Base-by-base conservation (phyloP, 2,113 vertebrate species). In the Plotosus lineatus region DNA sequence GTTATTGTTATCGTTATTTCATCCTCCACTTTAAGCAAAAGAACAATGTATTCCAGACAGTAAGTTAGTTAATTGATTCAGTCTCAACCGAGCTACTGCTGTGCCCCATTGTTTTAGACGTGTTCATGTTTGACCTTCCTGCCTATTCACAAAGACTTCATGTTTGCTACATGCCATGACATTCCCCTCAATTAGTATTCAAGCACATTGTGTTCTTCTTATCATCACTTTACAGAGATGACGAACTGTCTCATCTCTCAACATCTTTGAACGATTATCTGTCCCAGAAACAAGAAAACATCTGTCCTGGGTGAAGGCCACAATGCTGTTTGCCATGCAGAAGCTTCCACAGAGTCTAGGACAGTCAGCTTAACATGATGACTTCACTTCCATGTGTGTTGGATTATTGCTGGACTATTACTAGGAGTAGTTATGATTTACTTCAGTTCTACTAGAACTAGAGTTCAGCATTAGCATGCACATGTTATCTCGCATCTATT, bases 341-440 rank as follows among this genome's bases (percentile, higher is more conserved):
- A 69, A 72, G 44, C 65, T 23, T 56, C 26, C 51, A 3, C 31
- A 38, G 42, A 78, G 50, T 10, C 50, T n/a, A 3, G 36, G 78
- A 3, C 40, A 28, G 26, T 44, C 56, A 28, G 79, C 65, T 55
- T 56, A 19, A 36, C 26, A 68, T 51, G 73, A 85, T 69, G 72
- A 74, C 36, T 26, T 82, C 40, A 85, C 85, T 77, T 83, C 78
- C 56, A 80, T 19, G 38, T 81, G 55, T 26, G 38, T 17, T 86
- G 79, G 50, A 33, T 72, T 17, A 8, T 1, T 4, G 69, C 77
- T 38, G 79, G 60, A 7, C 66, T 14, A 26, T 71, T 65, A 53
- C 73, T 85, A 72, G 78, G 58, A 82, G 46, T 40, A 68, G 42
- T 84, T 71, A 60, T 83, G 83, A n/a, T n/a, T n/a, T n/a, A n/a